A percentile compares a stretch with the other conserved stretches of the same genome.
These are phyloP conservation scores for Prosapia bicincta DNA, from an alignment of 2,888 invertebrate species.

Conservation along the genomic window DNA sequence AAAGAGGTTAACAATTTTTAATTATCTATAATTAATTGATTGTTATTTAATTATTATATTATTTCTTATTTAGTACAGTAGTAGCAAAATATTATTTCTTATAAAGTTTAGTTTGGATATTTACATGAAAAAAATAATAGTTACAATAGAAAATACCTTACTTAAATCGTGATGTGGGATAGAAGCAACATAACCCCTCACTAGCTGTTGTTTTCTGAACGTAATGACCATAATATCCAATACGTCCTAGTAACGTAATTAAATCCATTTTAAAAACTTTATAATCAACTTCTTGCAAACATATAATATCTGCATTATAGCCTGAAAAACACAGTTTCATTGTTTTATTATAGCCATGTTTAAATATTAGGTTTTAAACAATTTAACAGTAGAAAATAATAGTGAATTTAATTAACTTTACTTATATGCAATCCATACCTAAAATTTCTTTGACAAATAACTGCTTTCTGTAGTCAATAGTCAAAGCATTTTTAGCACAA, in stretches of 20 bases:
- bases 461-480: slow-evolving; percentile 83
- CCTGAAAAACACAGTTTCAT: slow-evolving; percentile 51
- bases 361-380: not conserved
- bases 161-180: slow-evolving; percentile 64
- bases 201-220: slow-evolving; percentile 67
- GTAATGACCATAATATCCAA: slow-evolving; percentile 59
- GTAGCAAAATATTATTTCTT: too few species aligned
- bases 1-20: too few species aligned
- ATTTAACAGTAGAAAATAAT: slow-evolving; percentile 10
- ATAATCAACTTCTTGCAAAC: slow-evolving; percentile 89
- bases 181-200: slow-evolving; percentile 83
- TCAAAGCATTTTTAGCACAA: slow-evolving; percentile 76
- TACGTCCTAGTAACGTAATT: slow-evolving; percentile 53
- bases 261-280: slow-evolving; percentile 71
- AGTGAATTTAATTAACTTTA: not conserved
- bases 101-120: too few species aligned
- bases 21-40: too few species aligned
- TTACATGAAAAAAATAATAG: too few species aligned
- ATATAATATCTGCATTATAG: slow-evolving; percentile 87
- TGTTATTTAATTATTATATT: too few species aligned
- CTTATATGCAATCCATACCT: slow-evolving; percentile 50
- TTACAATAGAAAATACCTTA: slow-evolving; percentile 42
- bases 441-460: slow-evolving; percentile 77
- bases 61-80: too few species aligned
- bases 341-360: not conserved